Conservation (phyloP, 2,113 vertebrate genomes). For the Gavialis gangeticus region DNA sequence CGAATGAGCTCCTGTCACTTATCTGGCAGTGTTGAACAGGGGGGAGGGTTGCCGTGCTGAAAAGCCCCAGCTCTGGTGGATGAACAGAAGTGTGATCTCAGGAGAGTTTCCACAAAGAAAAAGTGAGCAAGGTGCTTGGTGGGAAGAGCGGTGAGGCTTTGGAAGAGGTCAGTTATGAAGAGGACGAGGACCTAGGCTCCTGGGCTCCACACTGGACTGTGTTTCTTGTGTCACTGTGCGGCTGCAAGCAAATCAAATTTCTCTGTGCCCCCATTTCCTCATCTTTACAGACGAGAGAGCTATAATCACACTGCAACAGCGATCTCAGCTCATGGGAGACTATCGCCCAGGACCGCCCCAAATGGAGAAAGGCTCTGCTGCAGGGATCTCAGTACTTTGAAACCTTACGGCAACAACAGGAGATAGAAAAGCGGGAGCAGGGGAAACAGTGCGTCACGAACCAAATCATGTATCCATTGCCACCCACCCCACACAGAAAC, state of each 20-base stretch:
- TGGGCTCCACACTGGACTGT: neutral
- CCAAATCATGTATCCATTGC: too few relatives aligned
- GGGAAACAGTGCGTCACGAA: too few relatives aligned
- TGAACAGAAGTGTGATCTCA: neutral
- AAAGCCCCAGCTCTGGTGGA: conserved; percentile 28
- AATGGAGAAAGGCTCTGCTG: too few relatives aligned
- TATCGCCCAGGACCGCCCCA: too few relatives aligned
- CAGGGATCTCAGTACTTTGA: too few relatives aligned
- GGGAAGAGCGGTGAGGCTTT: neutral
- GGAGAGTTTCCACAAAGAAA: neutral
- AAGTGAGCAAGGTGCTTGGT: neutral
- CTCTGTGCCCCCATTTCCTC: neutral
- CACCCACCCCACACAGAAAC: too few relatives aligned
- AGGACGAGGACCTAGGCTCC: neutral
- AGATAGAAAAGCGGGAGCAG: too few relatives aligned
- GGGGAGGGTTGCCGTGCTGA: neutral
- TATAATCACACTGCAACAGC: neutral
- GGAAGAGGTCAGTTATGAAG: neutral
- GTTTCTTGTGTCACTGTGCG: neutral
- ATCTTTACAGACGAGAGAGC: conserved; percentile 20
- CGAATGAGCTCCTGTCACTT: neutral
- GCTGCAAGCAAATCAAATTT: neutral
- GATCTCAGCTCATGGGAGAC: neutral
- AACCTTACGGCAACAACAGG: too few relatives aligned
- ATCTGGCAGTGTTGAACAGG: neutral